Conservation (phyloP, 2,888 invertebrate genomes). For the Pardosa pseudoannulata region DNA sequence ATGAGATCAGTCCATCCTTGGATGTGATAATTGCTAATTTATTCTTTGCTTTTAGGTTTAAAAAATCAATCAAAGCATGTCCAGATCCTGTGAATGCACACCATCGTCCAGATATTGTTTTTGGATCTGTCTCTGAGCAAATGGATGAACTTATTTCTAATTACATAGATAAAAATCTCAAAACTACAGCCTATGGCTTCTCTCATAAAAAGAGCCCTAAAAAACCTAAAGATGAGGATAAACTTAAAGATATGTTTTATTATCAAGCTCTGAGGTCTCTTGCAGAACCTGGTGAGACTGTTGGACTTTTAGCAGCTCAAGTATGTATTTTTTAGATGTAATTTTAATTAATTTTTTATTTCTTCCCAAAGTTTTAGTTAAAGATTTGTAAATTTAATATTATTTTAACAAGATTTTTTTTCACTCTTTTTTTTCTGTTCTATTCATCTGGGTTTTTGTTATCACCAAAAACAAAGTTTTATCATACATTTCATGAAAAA, state of each 20-base stretch:
- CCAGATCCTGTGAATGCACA: constrained; percentile 85
- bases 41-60: too few relatives aligned
- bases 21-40: too few relatives aligned
- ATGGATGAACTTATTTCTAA: constrained; percentile 81
- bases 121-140: constrained; percentile 90
- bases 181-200: neutral
- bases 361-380: too few relatives aligned
- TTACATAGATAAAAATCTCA: constrained; percentile 74
- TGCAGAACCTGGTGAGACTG: constrained; percentile 95
- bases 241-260: constrained; percentile 85
- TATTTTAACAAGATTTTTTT: too few relatives aligned
- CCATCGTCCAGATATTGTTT: constrained; percentile 85
- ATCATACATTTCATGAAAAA: too few relatives aligned
- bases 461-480: too few relatives aligned
- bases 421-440: too few relatives aligned
- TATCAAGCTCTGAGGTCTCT: constrained; percentile 87
- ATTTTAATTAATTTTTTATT: too few relatives aligned
- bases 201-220: neutral
- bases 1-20: too few relatives aligned
- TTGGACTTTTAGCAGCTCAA: constrained; percentile 96
- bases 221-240: too few relatives aligned
- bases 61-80: constrained; percentile 73
- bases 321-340: constrained; percentile 75
- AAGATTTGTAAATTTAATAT: too few relatives aligned
- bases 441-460: too few relatives aligned